Evolutionary conservation across 2,113 vertebrate species (phyloP), one percentile per base, ranked within the genome.

Genomic region (Romanogobio albipinnatus): DNA sequence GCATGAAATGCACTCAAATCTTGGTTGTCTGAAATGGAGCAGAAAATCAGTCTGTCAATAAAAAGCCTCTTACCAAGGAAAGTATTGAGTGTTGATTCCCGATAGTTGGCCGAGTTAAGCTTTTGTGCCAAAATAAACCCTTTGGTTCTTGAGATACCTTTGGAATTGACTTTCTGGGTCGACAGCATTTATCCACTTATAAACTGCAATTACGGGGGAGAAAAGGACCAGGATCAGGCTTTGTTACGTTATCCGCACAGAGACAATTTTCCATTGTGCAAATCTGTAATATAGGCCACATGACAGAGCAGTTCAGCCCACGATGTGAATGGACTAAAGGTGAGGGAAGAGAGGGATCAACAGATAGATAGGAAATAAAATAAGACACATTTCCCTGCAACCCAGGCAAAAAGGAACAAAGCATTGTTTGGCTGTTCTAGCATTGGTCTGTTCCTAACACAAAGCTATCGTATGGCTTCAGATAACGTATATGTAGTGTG

Each of bases 121-220:
- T 77, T 80, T 80, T 33, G 53, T 10, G 45, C 11, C 39, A 1
- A 29, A 74, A 45, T 22, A 66, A 81, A 78, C 58, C 64, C 87
- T 82, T 51, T 8, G 15, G 9, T 59, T 86, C 74, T 82, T 64
- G 6, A 71, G 29, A 77, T 58, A 56, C 43, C 88, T 86, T 89
- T 86, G 73, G 85, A 77, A 84, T 68, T 9, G 77, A 82, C 80
- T 82, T 85, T 22, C 64, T 29, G 53, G 39, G 36, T 79, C 17
- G 62, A 70, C 74, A 74, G 83, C 85, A 86, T 90, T 85, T 43
- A 89, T 83, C 62, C 84, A 81, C 56, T 84, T 45, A 90, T 90
- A 83, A 89, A 88, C 51, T 36, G 61, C 88, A 84, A 90, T 91
- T 91, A 81, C 86, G 90, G 90, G 90, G 85, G 89, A 87, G 85